Evolutionary conservation across 2,113 vertebrate genomes (phyloP), one percentile per base, ranked within the genome.

Genomic region (Lampris incognitus): DNA sequence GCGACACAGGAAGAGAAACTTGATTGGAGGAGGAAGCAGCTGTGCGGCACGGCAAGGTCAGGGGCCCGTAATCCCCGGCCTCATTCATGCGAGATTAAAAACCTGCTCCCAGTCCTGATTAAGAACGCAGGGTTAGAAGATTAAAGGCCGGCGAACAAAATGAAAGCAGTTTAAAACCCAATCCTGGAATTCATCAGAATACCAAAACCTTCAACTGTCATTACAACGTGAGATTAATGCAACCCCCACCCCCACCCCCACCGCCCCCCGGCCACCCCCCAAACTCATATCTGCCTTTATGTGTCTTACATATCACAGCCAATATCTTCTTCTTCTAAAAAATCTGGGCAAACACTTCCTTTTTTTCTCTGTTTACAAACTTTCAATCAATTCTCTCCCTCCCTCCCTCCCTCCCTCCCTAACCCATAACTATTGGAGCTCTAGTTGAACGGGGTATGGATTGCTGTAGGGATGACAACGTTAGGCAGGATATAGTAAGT

Each of bases 121-220:
- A 97, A 96, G 94, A 96, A 95, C 81, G 83, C 93, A 94, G 95
- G 94, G 94, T 95, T 94, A 94, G 92, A 94, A 95, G 96, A 97
- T 97, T 97, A 96, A 96, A 96, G 90, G 90, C 88, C 79, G 79
- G 83, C 84, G 91, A 95, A 93, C 91, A 93, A 97, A 97, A 97
- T 97, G 95, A 95, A 96, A 96, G 94, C 94, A 95, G 92, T 96
- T 97, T 96, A 93, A 94, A 94, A 79, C 90, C 87, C 94, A 96
- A 95, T 97, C 96, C 95, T 94, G 62, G 91, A 95, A 96, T 95
- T 96, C 95, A 97, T 97, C 95, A 95, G 94, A 93, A 84, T 82
- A 90, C 89, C 90, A 91, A 92, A 94, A 92, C 93, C 94, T 94
- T 94, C 94, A 96, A 93, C 92, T 93, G 91, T 92, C 87, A 93